Evolutionary conservation across 2,113 vertebrate genomes (phyloP), one percentile per base, ranked within the genome.

Genomic region (Elgaria multicarinata): DNA sequence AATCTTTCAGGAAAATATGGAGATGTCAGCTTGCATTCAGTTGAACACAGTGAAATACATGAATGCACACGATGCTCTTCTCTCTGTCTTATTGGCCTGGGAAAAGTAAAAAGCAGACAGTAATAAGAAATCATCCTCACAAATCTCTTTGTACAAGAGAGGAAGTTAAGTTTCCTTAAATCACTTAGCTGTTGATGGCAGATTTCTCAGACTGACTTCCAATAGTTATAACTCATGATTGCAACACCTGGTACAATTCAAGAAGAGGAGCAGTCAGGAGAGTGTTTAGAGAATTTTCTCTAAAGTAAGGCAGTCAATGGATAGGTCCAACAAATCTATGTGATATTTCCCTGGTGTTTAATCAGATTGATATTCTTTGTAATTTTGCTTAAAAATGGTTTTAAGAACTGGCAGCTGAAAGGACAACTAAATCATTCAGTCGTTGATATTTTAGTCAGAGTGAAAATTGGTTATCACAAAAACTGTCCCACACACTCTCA

Each of bases 11-110:
- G 91, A 93, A 92, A 92, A n/a, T 85, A 86, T 1, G 0, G 55
- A 87, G 18, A 86, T 92, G 92, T 94, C 94, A 93, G n/a, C 46
- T 95, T 94, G 16, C 33, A 82, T 94, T 87, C n/a, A 81, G 67
- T 83, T 92, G 62, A 92, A 83, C 78, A 93, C 87, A 94, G 33
- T 90, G 87, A 89, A 77, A 94, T 85, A 87, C 55, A 92, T 76
- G 24, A 28, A 42, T 53, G 28, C 8, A 80, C 39, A 82, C 10
- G 36, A 0, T 88, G 92, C 72, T 88, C 93, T 94, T 93, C 92
- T 85, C 69, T 92, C 75, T 9, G 85, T 67, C 90, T 74, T 46
- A 74, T 1, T 78, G 87, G 14, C 31, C 64, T 90, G 24, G 69
- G 20, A 42, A 76, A 89, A 75, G 44, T 46, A 24, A 76, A 64